Percentiles rank a stretch among this genome's conserved stretches.
These are phyloP conservation scores for Schizopygopsis malacanthus DNA, from an alignment of 2,797 vertebrate genomes.

Conservation along the genomic window DNA sequence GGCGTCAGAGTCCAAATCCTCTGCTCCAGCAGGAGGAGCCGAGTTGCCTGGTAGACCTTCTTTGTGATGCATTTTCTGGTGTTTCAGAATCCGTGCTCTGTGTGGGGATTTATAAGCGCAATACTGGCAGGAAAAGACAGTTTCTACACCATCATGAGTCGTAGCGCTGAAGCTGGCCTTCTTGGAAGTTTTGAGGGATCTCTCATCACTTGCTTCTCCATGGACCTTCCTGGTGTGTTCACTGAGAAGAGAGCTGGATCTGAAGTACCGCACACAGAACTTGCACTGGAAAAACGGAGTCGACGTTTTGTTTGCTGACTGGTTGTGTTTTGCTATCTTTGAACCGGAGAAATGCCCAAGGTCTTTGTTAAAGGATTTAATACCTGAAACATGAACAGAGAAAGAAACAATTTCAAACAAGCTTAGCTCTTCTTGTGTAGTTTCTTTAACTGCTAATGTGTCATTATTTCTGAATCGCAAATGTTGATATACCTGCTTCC, in stretches of 20 bases:
- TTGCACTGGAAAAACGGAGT: constrained; percentile 98
- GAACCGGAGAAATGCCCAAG: constrained; percentile 83
- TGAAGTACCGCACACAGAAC: constrained; percentile 98
- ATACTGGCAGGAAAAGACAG: constrained; percentile 94
- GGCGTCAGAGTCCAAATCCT: constrained; percentile 64
- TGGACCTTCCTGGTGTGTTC: constrained; percentile 97
- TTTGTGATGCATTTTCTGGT: constrained; percentile 96
- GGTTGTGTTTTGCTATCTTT: constrained; percentile 82
- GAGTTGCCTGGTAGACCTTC: constrained; percentile 77
- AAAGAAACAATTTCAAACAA: constrained; percentile 40
- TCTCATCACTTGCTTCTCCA: constrained; percentile 77
- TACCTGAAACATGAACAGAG: constrained; percentile 81
- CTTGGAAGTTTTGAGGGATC: constrained; percentile 75
- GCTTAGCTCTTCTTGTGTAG: neutral
- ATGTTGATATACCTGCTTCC: constrained; percentile 75
- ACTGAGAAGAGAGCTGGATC: constrained; percentile 94
- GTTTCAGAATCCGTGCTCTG: constrained; percentile 91
- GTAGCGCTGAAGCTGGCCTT: constrained; percentile 87
- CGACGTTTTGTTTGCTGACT: constrained; percentile 82
- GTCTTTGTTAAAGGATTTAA: constrained; percentile 81
- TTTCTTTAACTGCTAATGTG: neutral
- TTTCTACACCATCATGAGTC: constrained; percentile 90
- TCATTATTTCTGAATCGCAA: neutral
- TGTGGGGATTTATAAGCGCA: constrained; percentile 96
- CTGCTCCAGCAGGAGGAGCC: constrained; percentile 69